Base-by-base conservation (phyloP, 2,888 invertebrate species). In the Cordilura impudica region DNA sequence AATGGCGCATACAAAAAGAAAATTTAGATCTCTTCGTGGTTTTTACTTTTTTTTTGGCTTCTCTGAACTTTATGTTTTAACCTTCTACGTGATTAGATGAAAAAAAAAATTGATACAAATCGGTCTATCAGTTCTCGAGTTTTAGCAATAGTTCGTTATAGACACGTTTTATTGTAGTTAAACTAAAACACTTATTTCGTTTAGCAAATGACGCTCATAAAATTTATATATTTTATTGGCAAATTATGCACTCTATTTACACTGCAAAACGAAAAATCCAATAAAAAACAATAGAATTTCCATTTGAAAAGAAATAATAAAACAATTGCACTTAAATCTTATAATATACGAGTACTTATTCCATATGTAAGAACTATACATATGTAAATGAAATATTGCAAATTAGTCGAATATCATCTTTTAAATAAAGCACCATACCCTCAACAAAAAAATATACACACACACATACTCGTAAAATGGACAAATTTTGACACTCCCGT, bases 401-500 rank as follows among this genome's bases (percentile, higher is more conserved):
- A 58, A 70, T 51, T 49, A 67, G 39, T n/a, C 43, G 29, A 72
- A 69, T 58, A 78, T 56, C 19, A 63, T 43, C 23, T 72, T 58
- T 43, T 45, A 35, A 58, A 45, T 14, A 43, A 67, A 12, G 4
- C 35, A 10, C 8, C 14, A 66, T 29, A 6, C 12, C 8, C 14
- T 54, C 26, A 39, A 70, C 51, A 70, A 74, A 58, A 61, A 56
- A 51, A 56, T 58, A 60, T 26, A 26, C 26, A 4, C 26, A 6
- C 26, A 26, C 61, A n/a, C n/a, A n/a, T n/a, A n/a, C n/a, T n/a
- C n/a, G n/a, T n/a, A n/a, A 74, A 82, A 45, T 76, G 82, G 83
- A 84, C 87, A 85, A 86, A 86, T 85, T 84, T 82, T 81, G 78
- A 58, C 81, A 67, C 83, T 84, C 85, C 83, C 84, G 82, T 82